Evolutionary conservation across 2,888 invertebrate genomes (phyloP).

Genomic region (Rotaria magnacalcarata): DNA sequence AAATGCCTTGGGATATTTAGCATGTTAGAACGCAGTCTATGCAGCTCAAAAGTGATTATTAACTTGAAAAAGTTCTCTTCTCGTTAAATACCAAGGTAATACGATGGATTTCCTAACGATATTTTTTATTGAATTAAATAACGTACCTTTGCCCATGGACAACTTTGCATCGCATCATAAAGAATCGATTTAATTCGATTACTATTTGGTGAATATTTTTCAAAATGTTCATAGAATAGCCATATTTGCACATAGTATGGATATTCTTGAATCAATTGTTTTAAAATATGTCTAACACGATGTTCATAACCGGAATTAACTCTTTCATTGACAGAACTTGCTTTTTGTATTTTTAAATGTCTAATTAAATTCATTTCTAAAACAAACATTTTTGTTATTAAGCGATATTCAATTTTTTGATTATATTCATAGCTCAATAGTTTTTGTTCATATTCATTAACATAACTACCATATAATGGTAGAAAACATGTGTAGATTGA

Average conservation of each 20-base stretch:
- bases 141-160: slow-evolving; percentile 18
- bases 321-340: not conserved
- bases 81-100: too few relatives aligned
- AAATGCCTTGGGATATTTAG: too few relatives aligned
- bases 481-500: not conserved
- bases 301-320: slow-evolving; percentile 9
- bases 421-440: not conserved
- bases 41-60: too few relatives aligned
- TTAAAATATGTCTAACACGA: not conserved
- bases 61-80: too few relatives aligned
- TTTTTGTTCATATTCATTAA: not conserved
- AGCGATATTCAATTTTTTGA: not conserved
- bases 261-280: slow-evolving; percentile 5
- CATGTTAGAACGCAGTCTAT: too few relatives aligned
- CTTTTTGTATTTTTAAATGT: slow-evolving; percentile 22
- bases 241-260: not conserved
- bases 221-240: not conserved
- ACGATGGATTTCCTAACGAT: too few relatives aligned
- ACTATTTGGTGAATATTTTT: not conserved
- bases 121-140: too few relatives aligned
- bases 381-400: not conserved
- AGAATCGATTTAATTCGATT: not conserved
- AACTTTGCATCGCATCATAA: slow-evolving; percentile 4
- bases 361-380: not conserved
- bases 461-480: slow-evolving; percentile 9